Percentiles rank a stretch among this genome's conserved stretches.
Evolutionary conservation across 2,888 invertebrate species (phyloP).

Genomic region (Pheosia tremula): DNA sequence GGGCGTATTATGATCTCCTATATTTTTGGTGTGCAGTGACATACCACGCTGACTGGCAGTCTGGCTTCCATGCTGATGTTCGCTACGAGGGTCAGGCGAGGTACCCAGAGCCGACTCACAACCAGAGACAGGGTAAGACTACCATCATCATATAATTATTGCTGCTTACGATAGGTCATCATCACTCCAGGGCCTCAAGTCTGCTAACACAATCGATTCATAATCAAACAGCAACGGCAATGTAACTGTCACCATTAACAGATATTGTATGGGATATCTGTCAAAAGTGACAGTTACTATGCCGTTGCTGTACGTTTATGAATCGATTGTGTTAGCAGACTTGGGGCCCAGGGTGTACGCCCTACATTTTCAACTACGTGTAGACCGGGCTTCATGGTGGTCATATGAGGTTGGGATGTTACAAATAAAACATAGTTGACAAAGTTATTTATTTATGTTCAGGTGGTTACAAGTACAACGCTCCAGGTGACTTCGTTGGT

Average conservation of each 20-base stretch:
- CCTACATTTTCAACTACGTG: too few species aligned
- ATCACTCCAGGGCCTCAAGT: too few species aligned
- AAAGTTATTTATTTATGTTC: not conserved
- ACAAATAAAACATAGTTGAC: not conserved
- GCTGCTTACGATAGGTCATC: too few species aligned
- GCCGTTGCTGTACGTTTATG: too few species aligned
- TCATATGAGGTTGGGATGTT: not conserved
- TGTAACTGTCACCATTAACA: too few species aligned
- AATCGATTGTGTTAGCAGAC: too few species aligned
- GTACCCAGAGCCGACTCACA: conserved; percentile 83
- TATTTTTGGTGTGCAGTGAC: conserved; percentile 77
- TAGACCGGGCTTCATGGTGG: too few species aligned
- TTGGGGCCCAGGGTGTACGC: too few species aligned
- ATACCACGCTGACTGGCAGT: conserved; percentile 92
- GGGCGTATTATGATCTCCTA: not conserved
- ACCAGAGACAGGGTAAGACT: conserved; percentile 48
- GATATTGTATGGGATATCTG: too few species aligned
- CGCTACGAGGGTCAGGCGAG: conserved; percentile 89
- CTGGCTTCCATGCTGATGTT: conserved; percentile 92
- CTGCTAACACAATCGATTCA: not conserved
- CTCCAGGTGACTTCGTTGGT: conserved; percentile 65
- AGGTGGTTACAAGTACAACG: conserved; percentile 67
- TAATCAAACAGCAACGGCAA: too few species aligned
- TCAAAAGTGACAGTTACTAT: too few species aligned
- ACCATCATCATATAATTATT: not conserved